Conservation (phyloP, 2,888 invertebrate genomes). For the Apamea epomidion region DNA sequence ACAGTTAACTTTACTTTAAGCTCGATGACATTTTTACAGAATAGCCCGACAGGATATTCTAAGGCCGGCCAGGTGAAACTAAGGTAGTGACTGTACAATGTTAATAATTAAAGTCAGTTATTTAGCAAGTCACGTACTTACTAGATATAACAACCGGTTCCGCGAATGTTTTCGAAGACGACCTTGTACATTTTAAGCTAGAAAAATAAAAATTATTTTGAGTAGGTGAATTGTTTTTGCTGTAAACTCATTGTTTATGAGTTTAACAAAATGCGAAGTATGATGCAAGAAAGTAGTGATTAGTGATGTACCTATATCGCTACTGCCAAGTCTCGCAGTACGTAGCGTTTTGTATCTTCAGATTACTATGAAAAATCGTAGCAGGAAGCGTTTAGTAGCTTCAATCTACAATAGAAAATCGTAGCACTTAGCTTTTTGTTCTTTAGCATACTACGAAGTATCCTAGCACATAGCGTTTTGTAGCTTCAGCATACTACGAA, state of each 20-base stretch:
- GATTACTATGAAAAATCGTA: not conserved
- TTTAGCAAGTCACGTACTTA: slow-evolving; percentile 18
- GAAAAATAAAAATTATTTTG: slow-evolving; percentile 1
- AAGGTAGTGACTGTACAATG: not conserved
- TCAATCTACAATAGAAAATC: not conserved
- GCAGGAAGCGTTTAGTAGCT: not conserved
- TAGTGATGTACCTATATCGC: not conserved
- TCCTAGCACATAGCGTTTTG: not conserved
- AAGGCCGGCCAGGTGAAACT: not conserved
- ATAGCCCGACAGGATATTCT: not conserved
- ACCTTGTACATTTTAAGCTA: slow-evolving; percentile 39
- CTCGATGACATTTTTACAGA: not conserved
- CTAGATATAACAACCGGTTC: slow-evolving; percentile 18
- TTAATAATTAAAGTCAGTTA: not conserved
- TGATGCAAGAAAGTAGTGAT: not conserved
- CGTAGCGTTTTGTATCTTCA: not conserved
- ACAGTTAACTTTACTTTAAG: not conserved
- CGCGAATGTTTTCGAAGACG: slow-evolving; percentile 28
- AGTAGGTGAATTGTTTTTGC: slow-evolving; percentile 6
- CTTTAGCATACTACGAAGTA: not conserved
- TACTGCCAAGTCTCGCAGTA: too few relatives aligned
- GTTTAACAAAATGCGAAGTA: not conserved
- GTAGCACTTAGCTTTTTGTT: not conserved
- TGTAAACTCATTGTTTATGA: slow-evolving; percentile 1
- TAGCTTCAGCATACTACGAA: not conserved